phyloP scores from a whole-genome alignment of 2,113 vertebrate species.

The Panthera uncia region DNA sequence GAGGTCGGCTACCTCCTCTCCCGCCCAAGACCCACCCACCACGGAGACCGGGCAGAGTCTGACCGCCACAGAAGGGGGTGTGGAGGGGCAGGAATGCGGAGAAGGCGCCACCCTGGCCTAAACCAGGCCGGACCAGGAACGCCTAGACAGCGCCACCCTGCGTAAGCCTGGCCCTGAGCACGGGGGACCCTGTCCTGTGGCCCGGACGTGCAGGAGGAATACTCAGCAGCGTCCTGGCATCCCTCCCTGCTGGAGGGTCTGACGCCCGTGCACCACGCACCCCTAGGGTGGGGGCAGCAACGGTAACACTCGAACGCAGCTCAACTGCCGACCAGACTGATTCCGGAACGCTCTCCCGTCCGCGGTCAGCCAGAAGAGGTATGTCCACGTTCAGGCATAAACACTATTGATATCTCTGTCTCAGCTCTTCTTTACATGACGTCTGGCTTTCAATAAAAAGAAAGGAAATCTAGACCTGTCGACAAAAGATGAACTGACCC shows the following conservation, averaged over 20 bases:
- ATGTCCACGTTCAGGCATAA: neutral
- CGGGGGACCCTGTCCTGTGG: neutral
- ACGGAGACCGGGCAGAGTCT: no score
- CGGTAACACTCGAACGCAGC: neutral
- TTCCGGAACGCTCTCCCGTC: no score
- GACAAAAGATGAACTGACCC: neutral
- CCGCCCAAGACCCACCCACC: neutral
- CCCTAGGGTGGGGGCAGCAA: neutral
- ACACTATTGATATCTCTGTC: no score
- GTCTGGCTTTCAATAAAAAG: no score
- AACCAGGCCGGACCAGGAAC: neutral
- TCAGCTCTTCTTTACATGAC: neutral
- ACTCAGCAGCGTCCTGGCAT: neutral
- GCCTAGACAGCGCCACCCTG: no score
- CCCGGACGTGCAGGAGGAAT: neutral
- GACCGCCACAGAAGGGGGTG: neutral
- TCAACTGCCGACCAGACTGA: neutral
- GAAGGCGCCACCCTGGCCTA: neutral
- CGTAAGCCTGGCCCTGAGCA: neutral
- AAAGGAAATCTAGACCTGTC: neutral
- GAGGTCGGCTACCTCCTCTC: neutral
- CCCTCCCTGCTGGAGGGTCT: neutral
- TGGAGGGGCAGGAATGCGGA: neutral
- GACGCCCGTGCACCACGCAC: neutral
- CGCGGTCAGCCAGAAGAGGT: neutral